Base-by-base conservation (phyloP, 2,888 invertebrate genomes). In the Clivina fossor region DNA sequence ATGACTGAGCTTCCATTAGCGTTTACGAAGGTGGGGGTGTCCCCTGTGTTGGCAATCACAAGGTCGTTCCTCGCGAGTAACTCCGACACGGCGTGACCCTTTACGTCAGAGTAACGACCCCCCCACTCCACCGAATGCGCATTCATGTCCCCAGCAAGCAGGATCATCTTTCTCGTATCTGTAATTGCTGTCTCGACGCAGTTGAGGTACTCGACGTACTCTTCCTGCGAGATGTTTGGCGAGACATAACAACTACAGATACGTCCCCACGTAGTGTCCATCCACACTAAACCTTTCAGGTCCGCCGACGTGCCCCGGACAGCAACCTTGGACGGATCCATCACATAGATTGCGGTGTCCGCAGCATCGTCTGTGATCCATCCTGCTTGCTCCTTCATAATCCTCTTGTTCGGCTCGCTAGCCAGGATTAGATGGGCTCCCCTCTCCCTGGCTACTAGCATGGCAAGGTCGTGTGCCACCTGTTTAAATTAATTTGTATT, bases 81-180 rank as follows among this genome's bases (percentile, higher is more conserved):
- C n/a, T n/a, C n/a, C n/a, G n/a, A n/a, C n/a, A n/a, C n/a, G n/a
- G n/a, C n/a, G n/a, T n/a, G n/a, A n/a, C n/a, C n/a, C n/a, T n/a
- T n/a, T n/a, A n/a, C n/a, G n/a, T n/a, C n/a, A n/a, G n/a, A n/a
- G n/a, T n/a, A n/a, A n/a, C n/a, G n/a, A n/a, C n/a, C n/a, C n/a
- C 20, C 20, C 38, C 38, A 38, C 4, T 7, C 38, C 19, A 4
- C 9, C 11, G 9, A 7, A 11, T 38, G 19, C 11, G 38, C 38
- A 16, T 38, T 38, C 20, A 38, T 22, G 20, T 38, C 20, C 7
- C 38, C 38, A 11, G 38, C 38, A n/a, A 38, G 11, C 13, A 38
- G 8, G 5, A 38, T 13, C 2, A 22, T n/a, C 11, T 8, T 19
- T 9, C 16, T 4, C 5, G 37, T 16, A 18, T 16, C 16, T 3